Conservation (phyloP, 2,888 invertebrate species). For the Rapana venosa region DNA sequence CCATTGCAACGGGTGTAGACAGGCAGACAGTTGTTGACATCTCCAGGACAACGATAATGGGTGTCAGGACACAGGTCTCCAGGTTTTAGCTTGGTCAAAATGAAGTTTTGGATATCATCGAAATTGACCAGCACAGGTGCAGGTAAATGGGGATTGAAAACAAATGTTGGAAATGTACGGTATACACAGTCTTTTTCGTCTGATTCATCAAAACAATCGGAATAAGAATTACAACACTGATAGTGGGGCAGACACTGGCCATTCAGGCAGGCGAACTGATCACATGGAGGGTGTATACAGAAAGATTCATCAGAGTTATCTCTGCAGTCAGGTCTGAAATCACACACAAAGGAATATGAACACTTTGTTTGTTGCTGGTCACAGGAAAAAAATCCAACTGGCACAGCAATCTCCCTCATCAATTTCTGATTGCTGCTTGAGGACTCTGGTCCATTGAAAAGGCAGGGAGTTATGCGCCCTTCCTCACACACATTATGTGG, state of each 20-base stretch:
- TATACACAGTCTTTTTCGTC: background rate
- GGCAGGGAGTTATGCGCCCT: background rate
- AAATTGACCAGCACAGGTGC: background rate
- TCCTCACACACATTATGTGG: background rate
- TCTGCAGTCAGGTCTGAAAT: background rate
- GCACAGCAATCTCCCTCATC: too few species aligned
- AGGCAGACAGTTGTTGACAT: background rate
- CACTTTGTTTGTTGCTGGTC: background rate
- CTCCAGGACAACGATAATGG: background rate
- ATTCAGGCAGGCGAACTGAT: background rate
- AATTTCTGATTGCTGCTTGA: background rate
- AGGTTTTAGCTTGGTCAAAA: constrained; percentile 2
- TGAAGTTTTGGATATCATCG: background rate
- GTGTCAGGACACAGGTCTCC: background rate
- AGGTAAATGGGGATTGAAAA: background rate
- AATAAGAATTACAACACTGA: background rate
- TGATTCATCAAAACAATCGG: background rate
- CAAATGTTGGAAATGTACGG: too few species aligned
- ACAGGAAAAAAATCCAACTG: background rate
- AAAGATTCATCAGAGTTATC: background rate
- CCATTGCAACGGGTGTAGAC: constrained; percentile 22
- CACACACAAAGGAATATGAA: background rate
- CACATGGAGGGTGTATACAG: background rate
- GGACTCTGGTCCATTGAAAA: background rate
- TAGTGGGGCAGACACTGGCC: background rate